A percentile compares a stretch with the other conserved stretches of the same genome.
These are phyloP conservation scores for Rhinella marina DNA, from an alignment of 2,797 vertebrate genomes.

Conservation along the genomic window DNA sequence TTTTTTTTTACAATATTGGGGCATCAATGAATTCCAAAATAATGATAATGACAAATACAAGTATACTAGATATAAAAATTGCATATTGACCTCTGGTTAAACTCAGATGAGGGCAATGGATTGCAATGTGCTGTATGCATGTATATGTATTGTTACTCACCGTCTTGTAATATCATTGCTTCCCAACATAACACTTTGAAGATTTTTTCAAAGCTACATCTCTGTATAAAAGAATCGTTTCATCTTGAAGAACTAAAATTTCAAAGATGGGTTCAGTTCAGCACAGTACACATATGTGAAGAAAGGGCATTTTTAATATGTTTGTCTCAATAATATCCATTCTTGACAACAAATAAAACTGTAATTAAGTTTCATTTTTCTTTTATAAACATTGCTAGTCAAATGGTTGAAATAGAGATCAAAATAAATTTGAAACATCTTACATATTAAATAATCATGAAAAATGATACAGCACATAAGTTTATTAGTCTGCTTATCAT, in stretches of 20 bases:
- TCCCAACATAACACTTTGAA: slow-evolving; percentile 58
- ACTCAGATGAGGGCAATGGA: slow-evolving; percentile 21
- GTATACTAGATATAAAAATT: not conserved
- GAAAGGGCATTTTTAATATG: slow-evolving; percentile 60
- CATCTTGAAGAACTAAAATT: slow-evolving; percentile 57
- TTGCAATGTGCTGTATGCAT: slow-evolving; percentile 1
- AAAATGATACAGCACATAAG: not conserved
- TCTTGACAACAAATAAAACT: slow-evolving; percentile 43
- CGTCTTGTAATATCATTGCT: slow-evolving; percentile 41
- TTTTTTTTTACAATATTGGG: not conserved
- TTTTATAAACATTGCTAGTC: not conserved
- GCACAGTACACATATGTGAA: slow-evolving; percentile 37
- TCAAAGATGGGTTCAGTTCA: slow-evolving; percentile 55
- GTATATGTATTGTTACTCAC: slow-evolving; percentile 50
- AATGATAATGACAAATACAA: not conserved
- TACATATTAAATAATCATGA: not conserved
- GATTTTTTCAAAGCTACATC: slow-evolving; percentile 61
- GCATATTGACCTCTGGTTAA: slow-evolving; percentile 29
- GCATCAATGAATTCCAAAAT: not conserved
- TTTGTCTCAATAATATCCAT: slow-evolving; percentile 22
- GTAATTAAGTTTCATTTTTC: slow-evolving; percentile 21
- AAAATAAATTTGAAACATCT: not conserved
- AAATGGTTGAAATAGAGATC: not conserved
- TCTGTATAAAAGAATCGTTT: slow-evolving; percentile 59
- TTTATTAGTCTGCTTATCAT: too few species aligned